Conservation (phyloP, 2,113 vertebrate genomes). For the Sylvietta virens region DNA sequence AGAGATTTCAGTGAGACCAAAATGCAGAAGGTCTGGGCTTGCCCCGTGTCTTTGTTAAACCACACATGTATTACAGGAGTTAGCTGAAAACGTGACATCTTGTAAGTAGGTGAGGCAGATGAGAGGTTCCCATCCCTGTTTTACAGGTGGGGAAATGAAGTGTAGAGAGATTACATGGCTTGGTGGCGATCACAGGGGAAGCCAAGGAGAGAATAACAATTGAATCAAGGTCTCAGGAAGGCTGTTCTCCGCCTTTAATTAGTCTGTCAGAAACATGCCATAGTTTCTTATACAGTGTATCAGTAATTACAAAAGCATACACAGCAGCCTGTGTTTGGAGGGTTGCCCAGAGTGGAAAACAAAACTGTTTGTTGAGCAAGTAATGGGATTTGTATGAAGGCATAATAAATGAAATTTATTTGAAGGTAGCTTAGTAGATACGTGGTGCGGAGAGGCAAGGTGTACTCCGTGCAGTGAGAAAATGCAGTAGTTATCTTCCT, state of each 20-base stretch:
- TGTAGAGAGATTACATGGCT: not conserved
- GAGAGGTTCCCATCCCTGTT: not conserved
- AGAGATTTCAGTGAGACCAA: not conserved
- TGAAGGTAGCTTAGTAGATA: conserved; percentile 3
- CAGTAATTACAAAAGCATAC: not conserved
- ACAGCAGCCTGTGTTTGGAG: conserved; percentile 10
- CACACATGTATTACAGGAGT: accelerated
- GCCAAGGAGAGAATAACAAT: not conserved
- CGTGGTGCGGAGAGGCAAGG: accelerated
- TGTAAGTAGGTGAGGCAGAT: accelerated
- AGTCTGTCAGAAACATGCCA: not conserved
- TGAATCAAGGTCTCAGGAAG: not conserved
- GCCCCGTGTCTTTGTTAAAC: not conserved
- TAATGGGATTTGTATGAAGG: conserved; percentile 11
- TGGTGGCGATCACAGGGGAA: not conserved
- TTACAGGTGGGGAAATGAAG: not conserved
- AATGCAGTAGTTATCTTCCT: not conserved
- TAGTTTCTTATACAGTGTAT: not conserved
- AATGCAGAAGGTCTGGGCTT: not conserved
- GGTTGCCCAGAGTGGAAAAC: conserved; percentile 17
- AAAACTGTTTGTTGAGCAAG: conserved; percentile 32
- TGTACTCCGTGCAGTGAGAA: accelerated
- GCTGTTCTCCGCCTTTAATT: not conserved
- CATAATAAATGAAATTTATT: conserved; percentile 25
- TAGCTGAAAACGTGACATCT: not conserved